A percentile compares a stretch with the other conserved stretches of the same genome.
phyloP scores from a whole-genome alignment of 2,797 vertebrate species.

The Columba guinea region DNA sequence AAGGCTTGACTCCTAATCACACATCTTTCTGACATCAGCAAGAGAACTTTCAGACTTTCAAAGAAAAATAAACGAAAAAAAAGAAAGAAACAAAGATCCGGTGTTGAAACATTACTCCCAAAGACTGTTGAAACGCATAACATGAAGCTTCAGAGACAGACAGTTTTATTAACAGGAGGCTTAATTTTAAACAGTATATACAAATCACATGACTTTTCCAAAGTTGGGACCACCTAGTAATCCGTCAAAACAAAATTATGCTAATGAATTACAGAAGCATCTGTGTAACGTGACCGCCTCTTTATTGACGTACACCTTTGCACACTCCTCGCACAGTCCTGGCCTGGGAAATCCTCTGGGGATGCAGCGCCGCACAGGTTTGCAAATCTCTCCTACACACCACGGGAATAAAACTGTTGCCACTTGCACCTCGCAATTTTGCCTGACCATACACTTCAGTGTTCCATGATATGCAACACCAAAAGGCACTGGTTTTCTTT shows the following conservation, averaged over 20 bases:
- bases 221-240: slow-evolving; percentile 73
- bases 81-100: slow-evolving; percentile 45
- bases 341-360: slow-evolving; percentile 66
- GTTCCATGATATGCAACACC: slow-evolving; percentile 72
- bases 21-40: slow-evolving; percentile 71
- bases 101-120: slow-evolving; percentile 73
- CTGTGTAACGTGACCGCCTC: slow-evolving; percentile 71
- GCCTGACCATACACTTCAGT: slow-evolving; percentile 71
- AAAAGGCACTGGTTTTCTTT: slow-evolving; percentile 72
- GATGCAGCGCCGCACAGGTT: slow-evolving; percentile 68
- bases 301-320: slow-evolving; percentile 74
- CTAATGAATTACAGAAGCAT: slow-evolving; percentile 75
- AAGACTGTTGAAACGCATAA: slow-evolving; percentile 74
- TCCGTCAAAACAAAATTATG: slow-evolving; percentile 72
- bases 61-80: neutral
- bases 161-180: slow-evolving; percentile 94
- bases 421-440: slow-evolving; percentile 76
- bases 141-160: slow-evolving; percentile 80
- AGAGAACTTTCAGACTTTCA: slow-evolving; percentile 66
- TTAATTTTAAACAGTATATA: slow-evolving; percentile 86
- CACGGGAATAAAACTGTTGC: slow-evolving; percentile 77
- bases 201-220: slow-evolving; percentile 79
- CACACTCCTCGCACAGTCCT: slow-evolving; percentile 71
- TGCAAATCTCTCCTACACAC: slow-evolving; percentile 70
- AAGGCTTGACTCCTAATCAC: slow-evolving; percentile 71